Conservation (phyloP, 2,888 invertebrate species). For the Coecobrya sp. region DNA sequence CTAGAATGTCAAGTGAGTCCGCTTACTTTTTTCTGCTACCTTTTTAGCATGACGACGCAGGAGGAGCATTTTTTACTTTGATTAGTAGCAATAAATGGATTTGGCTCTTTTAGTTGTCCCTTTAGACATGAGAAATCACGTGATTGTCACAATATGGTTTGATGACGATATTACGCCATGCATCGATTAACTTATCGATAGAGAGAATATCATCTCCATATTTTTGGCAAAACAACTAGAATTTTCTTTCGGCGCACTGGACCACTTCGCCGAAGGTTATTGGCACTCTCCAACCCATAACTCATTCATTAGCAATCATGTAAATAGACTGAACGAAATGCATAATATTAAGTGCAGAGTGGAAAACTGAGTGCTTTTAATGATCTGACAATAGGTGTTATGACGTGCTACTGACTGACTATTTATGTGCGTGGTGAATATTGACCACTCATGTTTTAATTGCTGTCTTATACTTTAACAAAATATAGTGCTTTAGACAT, state of each 20-base stretch:
- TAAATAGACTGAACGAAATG: neutral
- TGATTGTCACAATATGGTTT: neutral
- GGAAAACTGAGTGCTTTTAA: neutral
- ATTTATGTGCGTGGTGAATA: neutral
- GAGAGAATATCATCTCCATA: neutral
- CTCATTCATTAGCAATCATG: neutral
- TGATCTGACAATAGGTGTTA: conserved; percentile 5
- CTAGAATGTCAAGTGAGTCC: conserved; percentile 8
- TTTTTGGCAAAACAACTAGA: neutral
- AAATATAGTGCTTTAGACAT: neutral
- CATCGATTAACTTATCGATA: neutral
- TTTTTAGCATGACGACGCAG: neutral
- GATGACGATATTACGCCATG: neutral
- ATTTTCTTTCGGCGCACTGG: neutral
- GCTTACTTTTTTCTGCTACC: neutral
- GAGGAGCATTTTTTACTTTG: neutral
- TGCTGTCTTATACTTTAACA: neutral
- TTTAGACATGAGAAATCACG: neutral
- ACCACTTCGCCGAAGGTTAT: neutral
- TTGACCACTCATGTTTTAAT: neutral
- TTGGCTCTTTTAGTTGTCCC: neutral
- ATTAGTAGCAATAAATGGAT: neutral
- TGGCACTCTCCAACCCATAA: neutral
- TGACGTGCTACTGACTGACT: too few species aligned
- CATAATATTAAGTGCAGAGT: neutral